Percentiles rank a stretch among this genome's conserved stretches.
phyloP scores from a whole-genome alignment of 2,797 vertebrate genomes.

The Smutsia gigantea region DNA sequence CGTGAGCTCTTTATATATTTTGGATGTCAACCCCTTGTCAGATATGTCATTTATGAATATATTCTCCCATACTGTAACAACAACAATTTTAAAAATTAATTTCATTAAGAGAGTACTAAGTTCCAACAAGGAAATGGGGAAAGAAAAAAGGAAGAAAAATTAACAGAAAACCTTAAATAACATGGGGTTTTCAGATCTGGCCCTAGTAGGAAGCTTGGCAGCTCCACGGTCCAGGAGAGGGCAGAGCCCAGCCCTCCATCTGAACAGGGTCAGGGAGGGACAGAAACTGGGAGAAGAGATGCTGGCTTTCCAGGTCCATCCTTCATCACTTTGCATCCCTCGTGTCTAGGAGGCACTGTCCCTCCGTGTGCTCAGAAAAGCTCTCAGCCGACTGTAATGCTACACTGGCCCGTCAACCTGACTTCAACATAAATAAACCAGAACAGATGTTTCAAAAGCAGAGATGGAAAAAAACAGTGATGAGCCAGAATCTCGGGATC shows the following conservation, averaged over 20 bases:
- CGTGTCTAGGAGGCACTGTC: background rate
- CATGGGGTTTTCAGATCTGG: background rate
- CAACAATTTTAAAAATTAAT: background rate
- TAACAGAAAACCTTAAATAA: background rate
- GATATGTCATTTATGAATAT: too few species aligned
- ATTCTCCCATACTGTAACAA: too few species aligned
- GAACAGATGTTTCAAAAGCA: background rate
- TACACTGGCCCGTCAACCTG: background rate
- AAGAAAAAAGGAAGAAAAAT: background rate
- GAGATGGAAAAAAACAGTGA: background rate
- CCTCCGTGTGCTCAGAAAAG: background rate
- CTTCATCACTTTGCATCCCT: background rate
- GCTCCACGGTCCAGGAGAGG: background rate
- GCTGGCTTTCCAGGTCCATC: background rate
- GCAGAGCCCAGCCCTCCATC: background rate
- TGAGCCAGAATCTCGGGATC: background rate
- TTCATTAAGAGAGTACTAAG: background rate
- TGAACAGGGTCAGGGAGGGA: background rate
- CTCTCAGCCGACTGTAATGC: background rate
- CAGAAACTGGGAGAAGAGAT: background rate
- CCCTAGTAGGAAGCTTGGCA: background rate
- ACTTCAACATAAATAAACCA: background rate
- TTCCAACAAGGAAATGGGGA: background rate
- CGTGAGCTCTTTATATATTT: too few species aligned
- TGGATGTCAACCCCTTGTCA: too few species aligned